Evolutionary conservation across 1,140 invertebrate species (phyloP).

Genomic region (Samia ricini): DNA sequence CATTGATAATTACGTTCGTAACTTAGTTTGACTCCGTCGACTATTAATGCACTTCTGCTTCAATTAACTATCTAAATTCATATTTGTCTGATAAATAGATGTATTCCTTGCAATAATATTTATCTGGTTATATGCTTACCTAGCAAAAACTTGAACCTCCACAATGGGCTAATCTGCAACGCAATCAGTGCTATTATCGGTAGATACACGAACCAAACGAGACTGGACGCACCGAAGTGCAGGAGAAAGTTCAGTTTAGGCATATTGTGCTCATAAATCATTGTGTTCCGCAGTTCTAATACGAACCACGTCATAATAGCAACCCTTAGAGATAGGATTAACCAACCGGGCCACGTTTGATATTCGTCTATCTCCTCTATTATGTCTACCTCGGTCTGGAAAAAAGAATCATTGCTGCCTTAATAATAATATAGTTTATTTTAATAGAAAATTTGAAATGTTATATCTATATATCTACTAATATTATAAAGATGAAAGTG

Average conservation of each 20-base stretch:
- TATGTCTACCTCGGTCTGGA: conserved; percentile 95
- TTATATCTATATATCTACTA: too few relatives aligned
- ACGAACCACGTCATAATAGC: conserved; percentile 97
- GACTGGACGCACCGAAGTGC: conserved; percentile 97
- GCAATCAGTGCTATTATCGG: conserved; percentile 96
- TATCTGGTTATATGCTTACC: conserved; percentile 79
- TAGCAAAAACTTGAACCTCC: conserved; percentile 96
- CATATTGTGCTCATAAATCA: conserved; percentile 94
- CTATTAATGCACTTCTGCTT: too few relatives aligned
- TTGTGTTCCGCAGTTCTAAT: conserved; percentile 92
- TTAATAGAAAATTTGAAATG: too few relatives aligned
- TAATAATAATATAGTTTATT: background rate
- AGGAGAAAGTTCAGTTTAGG: conserved; percentile 95
- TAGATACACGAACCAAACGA: conserved; percentile 99
- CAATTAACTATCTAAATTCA: too few relatives aligned
- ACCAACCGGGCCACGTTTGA: conserved; percentile 97
- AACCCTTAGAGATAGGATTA: conserved; percentile 91
- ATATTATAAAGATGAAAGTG: too few relatives aligned
- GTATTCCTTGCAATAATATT: background rate
- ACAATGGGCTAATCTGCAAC: conserved; percentile 94
- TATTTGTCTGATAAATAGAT: too few relatives aligned
- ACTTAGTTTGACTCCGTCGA: too few relatives aligned
- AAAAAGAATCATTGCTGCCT: conserved; percentile 16
- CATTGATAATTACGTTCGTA: too few relatives aligned
- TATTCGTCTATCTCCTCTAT: conserved; percentile 98